phyloP scores from a whole-genome alignment of 1,140 invertebrate genomes.

The Campodea augens region DNA sequence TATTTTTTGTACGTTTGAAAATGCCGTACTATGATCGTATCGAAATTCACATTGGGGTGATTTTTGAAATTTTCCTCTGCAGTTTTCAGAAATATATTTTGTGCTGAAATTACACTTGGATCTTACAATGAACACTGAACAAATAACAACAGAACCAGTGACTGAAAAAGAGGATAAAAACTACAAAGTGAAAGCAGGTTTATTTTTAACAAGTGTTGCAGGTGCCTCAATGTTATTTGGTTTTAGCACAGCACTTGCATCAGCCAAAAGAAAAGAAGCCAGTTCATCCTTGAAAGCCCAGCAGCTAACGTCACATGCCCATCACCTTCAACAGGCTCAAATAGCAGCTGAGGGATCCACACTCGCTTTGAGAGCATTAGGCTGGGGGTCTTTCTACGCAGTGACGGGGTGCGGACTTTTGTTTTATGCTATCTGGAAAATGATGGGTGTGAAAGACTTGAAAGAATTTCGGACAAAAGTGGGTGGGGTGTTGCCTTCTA shows the following conservation, averaged over 20 bases:
- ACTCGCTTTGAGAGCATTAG: slow-evolving; percentile 27
- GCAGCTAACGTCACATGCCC: no score
- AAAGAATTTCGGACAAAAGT: slow-evolving; percentile 29
- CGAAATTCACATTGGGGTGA: no score
- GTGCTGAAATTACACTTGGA: no score
- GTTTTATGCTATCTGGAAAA: slow-evolving; percentile 27
- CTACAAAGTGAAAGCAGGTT: no score
- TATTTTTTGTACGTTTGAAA: no score
- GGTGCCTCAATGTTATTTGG: slow-evolving; percentile 27
- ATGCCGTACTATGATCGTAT: no score
- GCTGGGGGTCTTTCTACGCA: slow-evolving; percentile 29
- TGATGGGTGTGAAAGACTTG: slow-evolving; percentile 26
- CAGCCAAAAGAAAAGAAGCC: slow-evolving; percentile 29
- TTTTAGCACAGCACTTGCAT: slow-evolving; percentile 27
- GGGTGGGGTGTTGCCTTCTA: slow-evolving; percentile 23
- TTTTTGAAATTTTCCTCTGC: no score
- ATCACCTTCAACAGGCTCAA: slow-evolving; percentile 22
- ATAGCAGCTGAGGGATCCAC: slow-evolving; percentile 23
- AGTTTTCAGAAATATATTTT: no score
- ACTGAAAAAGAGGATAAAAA: no score
- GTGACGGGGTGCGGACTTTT: slow-evolving; percentile 27
- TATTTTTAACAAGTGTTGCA: slow-evolving; percentile 25
- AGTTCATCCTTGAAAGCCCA: no score
- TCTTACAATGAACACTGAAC: no score
- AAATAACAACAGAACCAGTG: no score